These are phyloP conservation scores for Falco berigora DNA, from an alignment of 2,797 vertebrate genomes.

Conservation along the genomic window DNA sequence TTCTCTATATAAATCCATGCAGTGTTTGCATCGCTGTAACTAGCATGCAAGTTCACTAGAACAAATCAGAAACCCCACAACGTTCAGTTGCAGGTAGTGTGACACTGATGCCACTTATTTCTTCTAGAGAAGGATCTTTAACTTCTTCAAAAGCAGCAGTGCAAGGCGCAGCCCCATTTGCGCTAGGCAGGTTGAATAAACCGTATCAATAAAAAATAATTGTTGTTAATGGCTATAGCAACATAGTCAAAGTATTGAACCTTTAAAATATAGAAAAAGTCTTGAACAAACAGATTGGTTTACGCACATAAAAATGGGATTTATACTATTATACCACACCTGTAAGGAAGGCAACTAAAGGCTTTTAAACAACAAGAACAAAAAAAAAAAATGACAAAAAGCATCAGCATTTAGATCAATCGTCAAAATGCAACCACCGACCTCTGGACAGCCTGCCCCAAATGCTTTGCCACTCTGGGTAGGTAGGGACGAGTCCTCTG, in stretches of 20 bases:
- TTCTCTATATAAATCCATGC: background rate
- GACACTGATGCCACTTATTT: background rate
- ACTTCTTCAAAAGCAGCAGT: background rate
- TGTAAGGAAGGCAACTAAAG: background rate
- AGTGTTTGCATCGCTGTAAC: background rate
- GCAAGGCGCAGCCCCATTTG: background rate
- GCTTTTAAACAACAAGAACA: background rate
- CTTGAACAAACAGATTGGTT: background rate
- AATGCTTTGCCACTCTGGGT: rapidly evolving
- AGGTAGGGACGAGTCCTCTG: background rate
- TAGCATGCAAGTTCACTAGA: background rate
- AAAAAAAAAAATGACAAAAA: background rate
- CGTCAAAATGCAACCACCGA: background rate
- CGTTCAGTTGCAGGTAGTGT: background rate
- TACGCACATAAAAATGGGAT: background rate
- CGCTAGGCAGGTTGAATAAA: background rate
- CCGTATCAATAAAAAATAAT: background rate
- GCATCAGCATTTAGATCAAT: background rate
- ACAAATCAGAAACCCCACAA: background rate
- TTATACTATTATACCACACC: background rate
- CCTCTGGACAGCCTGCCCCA: background rate
- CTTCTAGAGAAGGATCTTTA: background rate
- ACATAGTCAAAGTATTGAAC: background rate
- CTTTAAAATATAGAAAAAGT: background rate
- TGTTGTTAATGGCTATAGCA: background rate